These are phyloP conservation scores for Coreoperca whiteheadi DNA, from an alignment of 2,113 vertebrate species.

Conservation along the genomic window DNA sequence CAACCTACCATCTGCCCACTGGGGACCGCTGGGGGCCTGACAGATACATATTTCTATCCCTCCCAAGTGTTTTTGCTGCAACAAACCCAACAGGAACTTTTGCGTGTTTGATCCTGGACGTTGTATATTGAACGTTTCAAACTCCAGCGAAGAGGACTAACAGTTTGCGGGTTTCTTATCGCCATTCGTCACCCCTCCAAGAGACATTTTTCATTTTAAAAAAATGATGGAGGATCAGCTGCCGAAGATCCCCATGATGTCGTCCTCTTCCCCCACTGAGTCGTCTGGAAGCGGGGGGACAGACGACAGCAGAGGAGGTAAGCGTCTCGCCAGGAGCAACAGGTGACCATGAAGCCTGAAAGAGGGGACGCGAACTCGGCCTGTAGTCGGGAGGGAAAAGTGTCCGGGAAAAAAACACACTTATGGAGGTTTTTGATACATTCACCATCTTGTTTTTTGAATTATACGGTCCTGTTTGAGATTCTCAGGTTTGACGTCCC, in stretches of 20 bases:
- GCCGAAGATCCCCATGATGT: conserved; percentile 74
- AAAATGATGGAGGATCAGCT: conserved; percentile 81
- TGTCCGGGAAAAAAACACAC: not conserved
- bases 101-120: not conserved
- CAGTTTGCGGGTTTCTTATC: not conserved
- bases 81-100: not conserved
- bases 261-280: conserved; percentile 80
- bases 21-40: conserved; percentile 27
- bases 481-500: not conserved
- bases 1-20: conserved; percentile 55
- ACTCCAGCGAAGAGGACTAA: conserved; percentile 14
- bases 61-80: not conserved
- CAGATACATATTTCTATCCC: not conserved
- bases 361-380: not conserved
- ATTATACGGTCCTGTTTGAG: not conserved
- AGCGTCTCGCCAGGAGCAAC: conserved; percentile 52
- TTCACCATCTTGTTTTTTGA: not conserved
- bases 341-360: conserved; percentile 17
- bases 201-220: conserved; percentile 1
- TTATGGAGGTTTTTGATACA: not conserved
- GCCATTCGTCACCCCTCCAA: not conserved
- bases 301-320: conserved; percentile 88
- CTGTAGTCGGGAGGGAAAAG: not conserved
- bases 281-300: conserved; percentile 80
- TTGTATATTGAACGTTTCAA: not conserved